Percentiles rank a stretch among this genome's conserved stretches.
Conservation (phyloP, 2,797 vertebrate species). For the Myotis daubentonii region DNA sequence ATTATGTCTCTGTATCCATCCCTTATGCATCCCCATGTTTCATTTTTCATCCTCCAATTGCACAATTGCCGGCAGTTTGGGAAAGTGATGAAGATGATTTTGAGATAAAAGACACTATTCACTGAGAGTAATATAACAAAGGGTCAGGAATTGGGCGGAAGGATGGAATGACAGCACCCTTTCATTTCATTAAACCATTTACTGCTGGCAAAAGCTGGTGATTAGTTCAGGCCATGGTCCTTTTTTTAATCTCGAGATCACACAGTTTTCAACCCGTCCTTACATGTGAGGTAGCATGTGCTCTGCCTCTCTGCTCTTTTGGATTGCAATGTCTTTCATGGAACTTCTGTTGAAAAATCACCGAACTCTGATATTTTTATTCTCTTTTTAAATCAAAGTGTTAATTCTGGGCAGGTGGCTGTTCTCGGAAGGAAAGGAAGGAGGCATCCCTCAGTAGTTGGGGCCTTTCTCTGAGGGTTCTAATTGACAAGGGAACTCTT, state of each 20-base stretch:
- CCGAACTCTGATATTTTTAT: slow-evolving; percentile 75
- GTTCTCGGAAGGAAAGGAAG: slow-evolving; percentile 65
- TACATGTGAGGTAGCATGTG: neutral
- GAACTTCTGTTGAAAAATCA: slow-evolving; percentile 65
- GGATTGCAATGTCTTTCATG: slow-evolving; percentile 56
- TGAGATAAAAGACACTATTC: slow-evolving; percentile 65
- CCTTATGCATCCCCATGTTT: neutral
- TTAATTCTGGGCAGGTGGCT: slow-evolving; percentile 77
- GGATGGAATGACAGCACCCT: slow-evolving; percentile 19
- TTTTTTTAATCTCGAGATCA: slow-evolving; percentile 63
- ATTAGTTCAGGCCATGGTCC: slow-evolving; percentile 73
- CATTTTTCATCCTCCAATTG: slow-evolving; percentile 47
- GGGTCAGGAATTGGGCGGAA: slow-evolving; percentile 46
- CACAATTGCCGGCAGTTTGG: slow-evolving; percentile 62
- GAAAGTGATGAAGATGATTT: slow-evolving; percentile 52
- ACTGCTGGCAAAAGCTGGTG: slow-evolving; percentile 49
- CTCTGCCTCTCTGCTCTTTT: neutral
- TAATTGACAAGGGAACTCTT: slow-evolving; percentile 77
- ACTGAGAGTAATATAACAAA: slow-evolving; percentile 33
- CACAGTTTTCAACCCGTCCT: neutral
- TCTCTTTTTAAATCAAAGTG: slow-evolving; percentile 77
- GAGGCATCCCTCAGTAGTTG: slow-evolving; percentile 12
- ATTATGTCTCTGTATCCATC: slow-evolving; percentile 44
- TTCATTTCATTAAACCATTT: slow-evolving; percentile 56
- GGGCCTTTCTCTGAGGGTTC: slow-evolving; percentile 68